These are phyloP conservation scores for Hecatera dysodea DNA, from an alignment of 2,888 invertebrate genomes.

Conservation along the genomic window DNA sequence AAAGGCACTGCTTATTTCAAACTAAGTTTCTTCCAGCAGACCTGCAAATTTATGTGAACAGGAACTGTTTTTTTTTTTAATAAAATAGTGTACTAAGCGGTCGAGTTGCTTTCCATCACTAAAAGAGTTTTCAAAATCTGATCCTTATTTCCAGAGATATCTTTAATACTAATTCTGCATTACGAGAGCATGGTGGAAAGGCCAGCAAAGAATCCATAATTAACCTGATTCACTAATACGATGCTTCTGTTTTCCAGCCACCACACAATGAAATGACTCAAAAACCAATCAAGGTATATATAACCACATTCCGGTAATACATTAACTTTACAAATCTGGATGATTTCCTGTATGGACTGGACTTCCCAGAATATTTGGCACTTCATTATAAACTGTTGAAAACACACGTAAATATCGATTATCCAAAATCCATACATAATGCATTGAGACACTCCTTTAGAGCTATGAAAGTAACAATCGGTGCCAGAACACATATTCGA, in stretches of 20 bases:
- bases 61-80: no score
- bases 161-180: no score
- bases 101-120: no score
- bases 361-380: slow-evolving; percentile 54
- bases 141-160: no score
- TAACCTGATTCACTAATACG: background rate
- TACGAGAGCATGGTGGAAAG: no score
- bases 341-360: slow-evolving; percentile 38
- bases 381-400: slow-evolving; percentile 43
- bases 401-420: slow-evolving; percentile 47
- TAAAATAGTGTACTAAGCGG: no score
- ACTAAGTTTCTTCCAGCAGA: no score
- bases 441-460: background rate
- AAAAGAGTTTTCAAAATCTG: no score
- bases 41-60: no score
- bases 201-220: background rate
- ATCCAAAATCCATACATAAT: slow-evolving; percentile 15
- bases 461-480: background rate
- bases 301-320: slow-evolving; percentile 27
- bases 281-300: slow-evolving; percentile 8
- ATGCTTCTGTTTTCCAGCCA: slow-evolving; percentile 5
- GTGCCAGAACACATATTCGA: slow-evolving; percentile 20
- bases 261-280: slow-evolving; percentile 35
- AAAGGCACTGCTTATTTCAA: no score
- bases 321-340: slow-evolving; percentile 19